Base-by-base conservation (phyloP, 2,113 vertebrate species). In the Pollimyrus isidori region DNA sequence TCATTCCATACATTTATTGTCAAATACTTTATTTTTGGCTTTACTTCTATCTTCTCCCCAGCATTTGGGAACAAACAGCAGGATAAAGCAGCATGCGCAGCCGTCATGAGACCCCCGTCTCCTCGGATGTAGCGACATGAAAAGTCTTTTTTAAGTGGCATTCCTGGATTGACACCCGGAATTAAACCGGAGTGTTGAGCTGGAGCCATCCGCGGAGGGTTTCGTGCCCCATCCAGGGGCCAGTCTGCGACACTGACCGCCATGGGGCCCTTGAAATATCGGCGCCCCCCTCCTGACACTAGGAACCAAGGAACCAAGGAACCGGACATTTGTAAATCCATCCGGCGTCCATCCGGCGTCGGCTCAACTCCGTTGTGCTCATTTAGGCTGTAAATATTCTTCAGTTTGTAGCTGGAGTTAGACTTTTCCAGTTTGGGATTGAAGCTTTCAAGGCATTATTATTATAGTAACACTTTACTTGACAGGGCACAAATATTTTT, bases 311-410 rank as follows among this genome's bases (percentile, higher is more conserved):
- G 7, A 50, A 46, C 11, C 35, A 62, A 53, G 26, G 21, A 23
- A 21, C n/a, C 4, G 26, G 10, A 45, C 53, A 13, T 83, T 11
- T n/a, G 48, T 46, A 82, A 90, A 88, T 88, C 35, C 17, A 90
- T 56, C 48, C 17, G 15, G 3, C 65, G 23, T 88, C 35, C 17
- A 90, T 56, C 48, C 17, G 15, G 3, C 65, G 23, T 21, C 23
- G 7, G 86, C 62, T 82, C 48, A 56, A 48, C 45, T n/a, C 58
- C 10, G 58, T n/a, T 87, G n/a, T 17, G 4, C 26, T 73, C 46
- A 87, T 56, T 73, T 30, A 87, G 46, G 58, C 48, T 87, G 69
- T 88, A 87, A 90, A 90, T 90, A 88, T 87, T 87, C 65, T 58
- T 39, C 69, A 76, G 6, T 52, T 39, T 9, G 26, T 42, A 50